Conservation (phyloP, 2,113 vertebrate genomes). For the Lonchura striata region DNA sequence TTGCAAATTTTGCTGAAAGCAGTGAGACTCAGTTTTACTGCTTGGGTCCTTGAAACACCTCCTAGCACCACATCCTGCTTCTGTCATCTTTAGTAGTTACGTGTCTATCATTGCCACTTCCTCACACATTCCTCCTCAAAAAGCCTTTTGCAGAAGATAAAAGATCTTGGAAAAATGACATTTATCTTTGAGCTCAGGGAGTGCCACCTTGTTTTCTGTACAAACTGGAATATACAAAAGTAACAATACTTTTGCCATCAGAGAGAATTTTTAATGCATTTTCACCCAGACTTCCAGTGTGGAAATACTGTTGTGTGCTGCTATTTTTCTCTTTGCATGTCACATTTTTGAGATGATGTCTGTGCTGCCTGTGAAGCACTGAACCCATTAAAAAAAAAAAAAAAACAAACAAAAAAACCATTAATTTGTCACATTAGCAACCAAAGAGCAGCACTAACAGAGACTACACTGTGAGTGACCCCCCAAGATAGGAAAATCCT, state of each 20-base stretch:
- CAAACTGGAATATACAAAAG: neutral
- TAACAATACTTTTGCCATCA: neutral
- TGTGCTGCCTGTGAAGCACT: neutral
- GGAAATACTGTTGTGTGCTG: neutral
- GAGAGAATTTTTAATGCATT: neutral
- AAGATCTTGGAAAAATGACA: neutral
- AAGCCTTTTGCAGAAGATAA: neutral
- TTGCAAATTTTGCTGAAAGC: constrained; percentile 2
- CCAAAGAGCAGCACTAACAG: neutral
- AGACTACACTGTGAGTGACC: neutral
- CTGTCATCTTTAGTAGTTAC: neutral
- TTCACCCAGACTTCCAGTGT: neutral
- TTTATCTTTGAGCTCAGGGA: neutral
- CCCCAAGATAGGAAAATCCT: neutral
- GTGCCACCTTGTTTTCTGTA: fast-evolving
- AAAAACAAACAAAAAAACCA: too few species aligned
- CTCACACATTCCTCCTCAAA: neutral
- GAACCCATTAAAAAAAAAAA: neutral
- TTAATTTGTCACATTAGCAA: neutral
- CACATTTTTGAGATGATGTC: neutral
- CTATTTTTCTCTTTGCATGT: neutral
- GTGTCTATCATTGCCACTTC: neutral
- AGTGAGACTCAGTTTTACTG: neutral
- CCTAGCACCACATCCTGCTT: neutral
- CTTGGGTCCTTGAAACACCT: neutral